Evolutionary conservation across 2,797 vertebrate species (phyloP).

Genomic region (Zalophus californianus): DNA sequence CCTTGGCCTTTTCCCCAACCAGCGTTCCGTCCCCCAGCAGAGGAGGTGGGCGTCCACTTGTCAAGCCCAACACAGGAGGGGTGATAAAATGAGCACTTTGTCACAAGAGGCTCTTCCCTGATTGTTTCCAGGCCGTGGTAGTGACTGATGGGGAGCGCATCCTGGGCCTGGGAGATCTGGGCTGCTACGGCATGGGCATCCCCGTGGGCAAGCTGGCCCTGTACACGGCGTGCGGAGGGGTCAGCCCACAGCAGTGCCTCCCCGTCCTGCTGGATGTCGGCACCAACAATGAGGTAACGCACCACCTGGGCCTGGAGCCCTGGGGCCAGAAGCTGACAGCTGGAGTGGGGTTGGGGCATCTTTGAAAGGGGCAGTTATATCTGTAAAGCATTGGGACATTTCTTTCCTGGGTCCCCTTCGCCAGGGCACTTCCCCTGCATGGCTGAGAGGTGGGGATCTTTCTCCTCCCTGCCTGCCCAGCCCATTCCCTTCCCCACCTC

Average conservation of each 20-base stretch:
- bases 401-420: neutral
- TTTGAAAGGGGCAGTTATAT: conserved; percentile 9
- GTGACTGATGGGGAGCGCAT: conserved; percentile 94
- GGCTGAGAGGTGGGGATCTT: neutral
- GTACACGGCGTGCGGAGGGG: conserved; percentile 93
- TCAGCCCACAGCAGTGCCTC: conserved; percentile 92
- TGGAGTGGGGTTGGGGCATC: neutral
- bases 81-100: neutral
- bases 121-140: conserved; percentile 90
- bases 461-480: neutral
- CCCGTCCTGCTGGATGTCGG: conserved; percentile 93
- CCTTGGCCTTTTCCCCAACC: neutral
- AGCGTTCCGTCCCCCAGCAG: neutral
- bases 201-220: conserved; percentile 94
- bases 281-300: conserved; percentile 93
- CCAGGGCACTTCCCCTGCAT: neutral
- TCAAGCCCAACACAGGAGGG: neutral
- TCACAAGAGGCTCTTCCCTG: neutral
- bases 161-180: conserved; percentile 93
- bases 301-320: fast-evolving
- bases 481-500: neutral
- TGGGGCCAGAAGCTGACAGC: neutral
- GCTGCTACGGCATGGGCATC: conserved; percentile 94
- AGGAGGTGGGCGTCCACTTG: neutral
- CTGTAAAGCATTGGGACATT: neutral